Evolutionary conservation across 2,113 vertebrate genomes (phyloP).

Genomic region (Sigmodon hispidus): DNA sequence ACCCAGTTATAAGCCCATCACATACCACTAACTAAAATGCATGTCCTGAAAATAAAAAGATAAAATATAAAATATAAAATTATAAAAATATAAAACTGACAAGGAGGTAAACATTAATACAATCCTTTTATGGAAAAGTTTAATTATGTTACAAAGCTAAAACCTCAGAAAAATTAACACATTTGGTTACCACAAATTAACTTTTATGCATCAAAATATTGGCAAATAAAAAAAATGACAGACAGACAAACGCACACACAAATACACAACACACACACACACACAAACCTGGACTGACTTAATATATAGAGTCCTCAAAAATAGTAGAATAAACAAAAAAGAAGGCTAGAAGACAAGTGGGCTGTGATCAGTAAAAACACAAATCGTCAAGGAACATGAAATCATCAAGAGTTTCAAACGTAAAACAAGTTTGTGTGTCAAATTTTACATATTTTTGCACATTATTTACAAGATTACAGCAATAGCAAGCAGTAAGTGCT

Average conservation of each 20-base stretch:
- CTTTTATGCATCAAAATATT: background rate
- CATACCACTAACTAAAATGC: background rate
- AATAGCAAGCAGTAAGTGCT: background rate
- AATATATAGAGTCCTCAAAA: background rate
- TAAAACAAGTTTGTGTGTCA: background rate
- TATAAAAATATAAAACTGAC: background rate
- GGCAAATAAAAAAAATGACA: background rate
- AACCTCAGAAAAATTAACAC: background rate
- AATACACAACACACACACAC: background rate
- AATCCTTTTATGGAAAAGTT: background rate
- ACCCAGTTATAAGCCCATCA: background rate
- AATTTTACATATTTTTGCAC: background rate
- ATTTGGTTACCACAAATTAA: background rate
- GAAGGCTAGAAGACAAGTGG: background rate
- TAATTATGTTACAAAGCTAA: background rate
- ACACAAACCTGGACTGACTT: background rate
- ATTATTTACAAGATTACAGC: background rate
- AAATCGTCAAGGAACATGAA: conserved; percentile 2
- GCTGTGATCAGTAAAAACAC: background rate
- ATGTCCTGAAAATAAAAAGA: background rate
- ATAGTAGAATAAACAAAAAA: background rate
- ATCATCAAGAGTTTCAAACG: conserved; percentile 33
- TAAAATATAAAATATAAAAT: conserved; percentile 8
- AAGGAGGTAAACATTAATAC: background rate
- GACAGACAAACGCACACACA: background rate